Base-by-base conservation (phyloP, 2,797 vertebrate genomes). In the Micromesistius poutassou region DNA sequence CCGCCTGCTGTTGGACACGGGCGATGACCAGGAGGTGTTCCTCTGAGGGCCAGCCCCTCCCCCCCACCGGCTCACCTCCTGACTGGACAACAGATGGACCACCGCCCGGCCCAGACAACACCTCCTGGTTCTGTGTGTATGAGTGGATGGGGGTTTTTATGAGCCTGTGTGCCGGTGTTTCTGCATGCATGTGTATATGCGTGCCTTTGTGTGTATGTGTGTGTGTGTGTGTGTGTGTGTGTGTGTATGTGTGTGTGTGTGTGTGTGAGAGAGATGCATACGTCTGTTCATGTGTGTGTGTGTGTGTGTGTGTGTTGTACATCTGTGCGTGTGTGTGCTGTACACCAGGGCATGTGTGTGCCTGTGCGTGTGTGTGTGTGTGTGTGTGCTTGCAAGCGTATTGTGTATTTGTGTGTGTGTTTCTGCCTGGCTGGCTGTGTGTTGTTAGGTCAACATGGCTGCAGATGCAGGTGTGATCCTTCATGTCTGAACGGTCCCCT, bases 11-110 rank as follows among this genome's bases (percentile, higher is more conserved):
- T 72, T 88, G 86, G 87, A 91, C 89, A 91, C 86, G 90, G 89
- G 85, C 82, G 81, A 87, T 88, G 25, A 87, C 86, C 78, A 82
- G 78, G 83, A 86, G 87, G 78, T 78, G 77, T 89, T 89, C 85
- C 82, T 82, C 75, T 76, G 81, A 88, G 89, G 85, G 83, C 82
- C 78, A 78, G 7, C 55, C 77, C 78, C 81, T 79, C 81, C 66
- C 71, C 6, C 77, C 73, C 6, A 71, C 72, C 74, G 75, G 78
- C 82, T 92, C 89, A 91, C 92, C 92, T 92, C 81, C 85, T 90
- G 88, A 89, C 90, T 92, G 90, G 90, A 88, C 90, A 91, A 89
- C 91, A 93, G 92, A 92, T 92, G 91, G 92, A 90, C 82, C 79
- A 83, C 76, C 76, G 87, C 74, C 75, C 73, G 76, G 81, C 80